A percentile compares a stretch with the other conserved stretches of the same genome.
Conservation (phyloP, 2,888 invertebrate species). For the Cetonia aurata region DNA sequence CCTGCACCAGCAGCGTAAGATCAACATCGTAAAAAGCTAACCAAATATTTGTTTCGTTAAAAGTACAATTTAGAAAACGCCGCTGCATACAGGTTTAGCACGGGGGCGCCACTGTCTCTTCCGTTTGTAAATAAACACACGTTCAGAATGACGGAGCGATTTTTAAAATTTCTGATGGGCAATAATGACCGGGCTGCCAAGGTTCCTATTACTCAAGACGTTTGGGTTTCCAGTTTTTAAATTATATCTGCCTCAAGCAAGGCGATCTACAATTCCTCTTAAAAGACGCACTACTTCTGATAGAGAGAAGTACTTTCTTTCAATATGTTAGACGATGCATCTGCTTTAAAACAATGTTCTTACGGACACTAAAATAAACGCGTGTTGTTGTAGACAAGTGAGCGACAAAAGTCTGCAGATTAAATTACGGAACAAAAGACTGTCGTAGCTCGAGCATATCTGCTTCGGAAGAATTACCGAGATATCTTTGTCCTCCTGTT, state of each 20-base stretch:
- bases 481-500: too few species aligned
- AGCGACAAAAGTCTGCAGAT: conserved; percentile 49
- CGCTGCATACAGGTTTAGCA: background rate
- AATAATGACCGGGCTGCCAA: conserved; percentile 1
- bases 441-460: conserved; percentile 46
- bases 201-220: background rate
- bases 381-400: background rate
- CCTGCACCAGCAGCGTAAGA: conserved; percentile 14
- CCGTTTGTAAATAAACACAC: conserved; percentile 31
- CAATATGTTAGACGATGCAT: conserved; percentile 12
- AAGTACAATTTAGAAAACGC: conserved; percentile 43
- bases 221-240: conserved; percentile 4
- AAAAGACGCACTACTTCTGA: conserved; percentile 20
- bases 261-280: conserved; percentile 13
- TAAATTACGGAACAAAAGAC: conserved; percentile 52
- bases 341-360: background rate
- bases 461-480: conserved; percentile 33
- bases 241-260: conserved; percentile 4
- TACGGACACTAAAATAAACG: background rate
- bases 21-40: conserved; percentile 41
- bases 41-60: conserved; percentile 42
- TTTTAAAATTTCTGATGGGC: background rate
- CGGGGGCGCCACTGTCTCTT: conserved; percentile 48
- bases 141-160: conserved; percentile 18
- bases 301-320: too few species aligned